Evolutionary conservation across 92 coral and sea anemone genomes (phyloP).

Genomic region (Muricea muricata): DNA sequence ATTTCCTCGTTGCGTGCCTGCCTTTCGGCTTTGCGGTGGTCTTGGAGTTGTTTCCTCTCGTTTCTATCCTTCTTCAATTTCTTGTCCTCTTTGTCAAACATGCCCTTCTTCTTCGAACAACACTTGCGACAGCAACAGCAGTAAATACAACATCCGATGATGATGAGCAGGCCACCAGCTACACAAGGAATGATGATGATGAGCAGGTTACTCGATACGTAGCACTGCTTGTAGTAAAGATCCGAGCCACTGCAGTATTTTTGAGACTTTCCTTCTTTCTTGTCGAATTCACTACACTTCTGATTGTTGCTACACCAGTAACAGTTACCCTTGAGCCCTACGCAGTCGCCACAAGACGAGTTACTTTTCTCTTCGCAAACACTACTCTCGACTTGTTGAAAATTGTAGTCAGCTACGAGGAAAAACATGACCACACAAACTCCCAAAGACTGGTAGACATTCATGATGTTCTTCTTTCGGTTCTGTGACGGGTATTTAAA

Average conservation of each 20-base stretch:
- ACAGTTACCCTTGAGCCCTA: conserved; percentile 64
- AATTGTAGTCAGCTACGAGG: background rate
- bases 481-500: background rate
- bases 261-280: conserved; percentile 78
- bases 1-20: conserved; percentile 85
- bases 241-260: conserved; percentile 79
- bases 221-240: conserved; percentile 87
- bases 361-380: conserved; percentile 56
- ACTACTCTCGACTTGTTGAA: background rate
- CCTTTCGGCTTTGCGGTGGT: conserved; percentile 89
- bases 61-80: conserved; percentile 86
- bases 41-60: conserved; percentile 80
- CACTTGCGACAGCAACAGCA: conserved; percentile 97
- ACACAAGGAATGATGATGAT: conserved; percentile 82
- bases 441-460: background rate
- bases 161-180: conserved; percentile 75
- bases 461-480: background rate
- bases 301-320: conserved; percentile 76
- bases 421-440: background rate
- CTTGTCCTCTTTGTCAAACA: conserved; percentile 85
- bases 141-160: conserved; percentile 89
- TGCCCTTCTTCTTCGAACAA: conserved; percentile 75
- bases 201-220: conserved; percentile 77
- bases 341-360: conserved; percentile 81
- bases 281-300: conserved; percentile 68